These are phyloP conservation scores for Drosophila virilis DNA, from an alignment of 1,140 invertebrate species.

Conservation along the genomic window DNA sequence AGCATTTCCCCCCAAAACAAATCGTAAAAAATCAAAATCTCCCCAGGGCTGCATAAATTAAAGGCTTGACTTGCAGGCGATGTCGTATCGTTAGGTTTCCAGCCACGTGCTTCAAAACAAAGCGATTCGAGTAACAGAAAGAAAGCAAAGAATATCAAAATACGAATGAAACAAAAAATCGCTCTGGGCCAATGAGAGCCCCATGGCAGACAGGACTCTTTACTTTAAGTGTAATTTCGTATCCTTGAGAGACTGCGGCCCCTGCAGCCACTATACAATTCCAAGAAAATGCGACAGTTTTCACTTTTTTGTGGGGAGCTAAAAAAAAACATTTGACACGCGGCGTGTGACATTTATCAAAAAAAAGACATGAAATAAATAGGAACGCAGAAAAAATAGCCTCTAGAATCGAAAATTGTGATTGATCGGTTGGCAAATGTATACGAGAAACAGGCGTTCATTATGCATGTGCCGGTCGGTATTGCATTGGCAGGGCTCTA, in stretches of 20 bases:
- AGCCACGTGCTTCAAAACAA: conserved; percentile 10
- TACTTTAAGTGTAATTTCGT: conserved; percentile 58
- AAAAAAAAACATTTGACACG: conserved; percentile 60
- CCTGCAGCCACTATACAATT: conserved; percentile 45
- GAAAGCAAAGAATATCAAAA: conserved; percentile 31
- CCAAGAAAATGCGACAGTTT: conserved; percentile 73
- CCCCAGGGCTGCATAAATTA: conserved; percentile 82
- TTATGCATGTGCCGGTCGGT: not conserved
- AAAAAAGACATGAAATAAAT: conserved; percentile 31
- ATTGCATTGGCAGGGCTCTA: not conserved
- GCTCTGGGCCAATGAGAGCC: conserved; percentile 69
- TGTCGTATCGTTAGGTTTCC: conserved; percentile 13
- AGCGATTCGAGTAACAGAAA: conserved; percentile 41
- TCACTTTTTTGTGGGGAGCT: conserved; percentile 30
- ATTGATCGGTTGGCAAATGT: conserved; percentile 76
- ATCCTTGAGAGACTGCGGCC: conserved; percentile 73
- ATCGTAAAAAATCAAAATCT: conserved; percentile 66
- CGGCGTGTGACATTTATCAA: conserved; percentile 80
- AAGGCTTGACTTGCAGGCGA: conserved; percentile 66
- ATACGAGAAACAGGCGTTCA: not conserved
- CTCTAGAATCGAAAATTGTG: conserved; percentile 62
- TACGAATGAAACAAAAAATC: conserved; percentile 68
- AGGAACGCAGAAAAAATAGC: conserved; percentile 46
- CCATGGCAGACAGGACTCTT: conserved; percentile 65
- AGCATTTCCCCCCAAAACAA: conserved; percentile 21